Conservation (phyloP, 2,888 invertebrate species). For the Caenorhabditis sp. region DNA sequence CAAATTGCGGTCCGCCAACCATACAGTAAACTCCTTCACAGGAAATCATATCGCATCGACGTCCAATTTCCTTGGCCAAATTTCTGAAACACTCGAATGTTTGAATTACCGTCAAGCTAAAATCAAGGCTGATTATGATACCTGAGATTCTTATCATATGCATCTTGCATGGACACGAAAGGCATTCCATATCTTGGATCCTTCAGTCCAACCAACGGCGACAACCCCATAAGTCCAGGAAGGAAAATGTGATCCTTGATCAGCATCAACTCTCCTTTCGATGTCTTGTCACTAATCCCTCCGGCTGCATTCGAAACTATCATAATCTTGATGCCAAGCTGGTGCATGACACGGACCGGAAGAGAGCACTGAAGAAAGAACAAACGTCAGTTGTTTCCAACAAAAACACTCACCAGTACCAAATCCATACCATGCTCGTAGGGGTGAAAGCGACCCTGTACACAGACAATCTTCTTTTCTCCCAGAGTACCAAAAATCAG, state of each 20-base stretch:
- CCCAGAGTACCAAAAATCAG: not conserved
- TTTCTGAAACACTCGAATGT: not conserved
- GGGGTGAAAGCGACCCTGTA: not conserved
- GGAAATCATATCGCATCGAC: not conserved
- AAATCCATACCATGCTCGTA: not conserved
- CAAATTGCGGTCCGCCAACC: not conserved
- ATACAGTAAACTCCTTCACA: not conserved
- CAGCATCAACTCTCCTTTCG: not conserved
- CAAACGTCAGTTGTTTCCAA: not conserved
- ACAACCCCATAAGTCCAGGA: not conserved
- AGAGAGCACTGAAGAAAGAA: not conserved
- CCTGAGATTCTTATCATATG: not conserved
- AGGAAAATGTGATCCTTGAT: not conserved
- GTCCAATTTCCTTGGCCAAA: not conserved
- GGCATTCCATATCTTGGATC: not conserved
- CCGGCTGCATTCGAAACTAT: not conserved
- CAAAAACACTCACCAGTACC: not conserved
- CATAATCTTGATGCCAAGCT: not conserved
- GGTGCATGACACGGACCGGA: not conserved
- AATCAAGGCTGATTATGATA: not conserved
- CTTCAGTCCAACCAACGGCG: not conserved
- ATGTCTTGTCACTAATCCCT: not conserved
- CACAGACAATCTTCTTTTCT: not conserved
- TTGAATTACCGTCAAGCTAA: not conserved
- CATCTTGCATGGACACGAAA: not conserved